A percentile compares a stretch with the other conserved stretches of the same genome.
Evolutionary conservation across 2,797 vertebrate species (phyloP).

Genomic region (Phalloptychus januarius): DNA sequence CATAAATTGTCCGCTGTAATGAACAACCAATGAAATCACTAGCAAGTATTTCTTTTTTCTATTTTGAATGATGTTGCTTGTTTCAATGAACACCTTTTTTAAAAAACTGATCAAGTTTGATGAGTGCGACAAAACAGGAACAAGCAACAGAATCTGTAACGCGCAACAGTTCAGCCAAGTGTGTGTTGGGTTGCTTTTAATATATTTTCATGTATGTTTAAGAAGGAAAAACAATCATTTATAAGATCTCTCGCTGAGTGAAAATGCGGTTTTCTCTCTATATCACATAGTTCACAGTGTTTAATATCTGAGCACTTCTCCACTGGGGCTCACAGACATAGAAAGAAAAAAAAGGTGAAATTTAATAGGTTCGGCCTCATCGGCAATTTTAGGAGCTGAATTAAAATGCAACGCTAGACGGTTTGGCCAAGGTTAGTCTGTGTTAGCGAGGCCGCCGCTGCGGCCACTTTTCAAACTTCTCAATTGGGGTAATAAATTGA

Average conservation of each 20-base stretch:
- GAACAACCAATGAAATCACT: neutral
- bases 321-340: slow-evolving; percentile 31
- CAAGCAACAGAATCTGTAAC: neutral
- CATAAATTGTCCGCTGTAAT: neutral
- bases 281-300: slow-evolving; percentile 77
- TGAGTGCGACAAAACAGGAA: neutral
- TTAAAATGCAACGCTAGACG: slow-evolving; percentile 84
- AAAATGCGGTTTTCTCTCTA: slow-evolving; percentile 26
- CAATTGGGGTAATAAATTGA: slow-evolving; percentile 96
- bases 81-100: neutral
- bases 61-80: neutral
- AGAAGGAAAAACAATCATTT: neutral
- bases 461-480: slow-evolving; percentile 87
- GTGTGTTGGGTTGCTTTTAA: neutral
- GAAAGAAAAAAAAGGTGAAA: slow-evolving; percentile 69
- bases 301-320: slow-evolving; percentile 69
- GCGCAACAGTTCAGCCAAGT: neutral
- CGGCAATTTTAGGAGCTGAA: slow-evolving; percentile 72
- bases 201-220: neutral
- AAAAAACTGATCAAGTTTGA: neutral
- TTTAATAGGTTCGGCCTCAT: slow-evolving; percentile 71
- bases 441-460: slow-evolving; percentile 73
- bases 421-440: slow-evolving; percentile 69
- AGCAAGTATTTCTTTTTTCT: neutral
- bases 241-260: neutral